A percentile compares a stretch with the other conserved stretches of the same genome.
Conservation (phyloP, 1,140 invertebrate species). For the Zeugodacus cucurbitae region DNA sequence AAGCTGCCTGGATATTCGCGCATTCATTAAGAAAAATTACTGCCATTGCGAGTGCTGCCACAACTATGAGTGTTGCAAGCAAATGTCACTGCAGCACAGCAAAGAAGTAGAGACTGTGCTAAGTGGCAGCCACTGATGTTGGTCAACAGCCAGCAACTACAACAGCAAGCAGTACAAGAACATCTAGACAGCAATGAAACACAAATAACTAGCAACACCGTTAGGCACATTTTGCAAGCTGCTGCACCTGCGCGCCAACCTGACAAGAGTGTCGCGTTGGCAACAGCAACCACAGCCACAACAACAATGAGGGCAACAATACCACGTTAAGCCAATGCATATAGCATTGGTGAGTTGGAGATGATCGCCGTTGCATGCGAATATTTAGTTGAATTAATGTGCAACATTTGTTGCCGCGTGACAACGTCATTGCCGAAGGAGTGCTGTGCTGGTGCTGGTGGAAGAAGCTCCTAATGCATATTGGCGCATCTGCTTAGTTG, state of each 20-base stretch:
- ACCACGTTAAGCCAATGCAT: not conserved
- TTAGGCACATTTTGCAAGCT: not conserved
- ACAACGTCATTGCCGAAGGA: not conserved
- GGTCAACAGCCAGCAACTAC: not conserved
- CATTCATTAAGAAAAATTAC: slow-evolving; percentile 21
- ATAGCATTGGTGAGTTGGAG: not conserved
- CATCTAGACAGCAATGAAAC: not conserved
- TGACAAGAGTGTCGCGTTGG: not conserved
- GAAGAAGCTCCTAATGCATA: not conserved
- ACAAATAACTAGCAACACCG: not conserved
- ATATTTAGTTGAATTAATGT: slow-evolving; percentile 1
- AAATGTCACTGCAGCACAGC: slow-evolving; percentile 1
- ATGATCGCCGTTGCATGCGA: not conserved
- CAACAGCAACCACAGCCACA: not conserved
- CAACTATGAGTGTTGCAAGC: not conserved
- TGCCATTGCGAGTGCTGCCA: not conserved
- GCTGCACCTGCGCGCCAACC: not conserved
- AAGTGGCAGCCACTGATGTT: not conserved
- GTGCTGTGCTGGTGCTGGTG: no score
- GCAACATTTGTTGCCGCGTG: slow-evolving; percentile 10
- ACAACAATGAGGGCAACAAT: no score
- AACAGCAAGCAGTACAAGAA: not conserved
- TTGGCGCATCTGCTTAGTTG: not conserved
- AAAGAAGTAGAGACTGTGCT: not conserved
- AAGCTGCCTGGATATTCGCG: not conserved